Conservation (phyloP, 2,113 vertebrate species). For the Anser brachyrhynchus region DNA sequence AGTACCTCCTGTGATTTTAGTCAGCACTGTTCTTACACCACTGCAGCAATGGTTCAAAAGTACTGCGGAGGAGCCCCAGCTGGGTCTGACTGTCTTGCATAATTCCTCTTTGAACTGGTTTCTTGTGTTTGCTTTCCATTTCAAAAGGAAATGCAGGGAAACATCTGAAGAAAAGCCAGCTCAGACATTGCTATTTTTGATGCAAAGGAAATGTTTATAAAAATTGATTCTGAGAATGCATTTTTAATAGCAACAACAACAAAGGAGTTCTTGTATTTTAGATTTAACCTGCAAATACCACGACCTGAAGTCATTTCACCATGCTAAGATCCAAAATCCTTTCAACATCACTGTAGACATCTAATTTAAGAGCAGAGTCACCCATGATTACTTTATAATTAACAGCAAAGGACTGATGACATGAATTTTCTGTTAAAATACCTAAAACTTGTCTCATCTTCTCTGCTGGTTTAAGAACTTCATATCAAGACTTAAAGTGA, state of each 20-base stretch:
- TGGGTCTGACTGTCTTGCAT: neutral
- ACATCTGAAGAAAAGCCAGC: neutral
- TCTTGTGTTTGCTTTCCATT: neutral
- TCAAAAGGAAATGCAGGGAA: neutral
- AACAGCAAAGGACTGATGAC: conserved; percentile 1
- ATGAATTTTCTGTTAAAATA: conserved; percentile 22
- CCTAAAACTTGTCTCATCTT: conserved; percentile 20
- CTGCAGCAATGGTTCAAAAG: neutral
- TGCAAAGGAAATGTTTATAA: neutral
- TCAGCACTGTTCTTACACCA: neutral
- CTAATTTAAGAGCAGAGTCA: conserved; percentile 60
- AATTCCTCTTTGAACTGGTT: neutral
- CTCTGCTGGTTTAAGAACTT: conserved; percentile 18
- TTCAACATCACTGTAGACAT: neutral
- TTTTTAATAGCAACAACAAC: neutral
- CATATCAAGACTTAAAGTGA: conserved; percentile 20
- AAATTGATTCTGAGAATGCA: neutral
- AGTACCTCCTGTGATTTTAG: neutral
- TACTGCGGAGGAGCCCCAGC: neutral
- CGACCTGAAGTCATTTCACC: neutral
- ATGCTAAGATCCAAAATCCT: neutral
- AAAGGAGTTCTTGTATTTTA: neutral
- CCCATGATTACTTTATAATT: conserved; percentile 35
- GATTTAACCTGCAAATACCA: neutral
- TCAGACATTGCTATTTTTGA: neutral